Percentiles rank a stretch among this genome's conserved stretches.
Evolutionary conservation across 2,797 vertebrate genomes (phyloP).

Genomic region (Sebastes oblongus): DNA sequence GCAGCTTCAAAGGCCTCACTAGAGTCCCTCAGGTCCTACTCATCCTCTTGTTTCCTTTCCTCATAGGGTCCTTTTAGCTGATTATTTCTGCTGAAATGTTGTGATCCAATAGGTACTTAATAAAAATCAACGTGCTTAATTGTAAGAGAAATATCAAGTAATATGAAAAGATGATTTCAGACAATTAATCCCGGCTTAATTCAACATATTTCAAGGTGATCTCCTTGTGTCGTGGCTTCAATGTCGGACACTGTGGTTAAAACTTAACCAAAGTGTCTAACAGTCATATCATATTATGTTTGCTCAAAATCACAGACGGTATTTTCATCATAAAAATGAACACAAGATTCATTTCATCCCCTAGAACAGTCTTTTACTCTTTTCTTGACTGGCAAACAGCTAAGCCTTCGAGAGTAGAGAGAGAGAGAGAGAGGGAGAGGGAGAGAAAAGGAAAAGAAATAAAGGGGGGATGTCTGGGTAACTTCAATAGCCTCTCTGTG

Average conservation of each 20-base stretch:
- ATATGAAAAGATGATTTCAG: background rate
- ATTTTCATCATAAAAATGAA: constrained; percentile 60
- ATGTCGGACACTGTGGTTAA: background rate
- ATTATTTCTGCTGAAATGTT: background rate
- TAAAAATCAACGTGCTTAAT: background rate
- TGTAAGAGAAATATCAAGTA: background rate
- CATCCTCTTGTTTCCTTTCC: background rate
- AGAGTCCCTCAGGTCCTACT: background rate
- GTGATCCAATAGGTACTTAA: background rate
- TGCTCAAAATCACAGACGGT: constrained; percentile 40
- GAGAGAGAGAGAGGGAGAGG: constrained; percentile 48
- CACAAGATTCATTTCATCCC: constrained; percentile 51
- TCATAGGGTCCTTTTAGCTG: background rate
- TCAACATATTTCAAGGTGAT: background rate
- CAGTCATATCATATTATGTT: constrained; percentile 25
- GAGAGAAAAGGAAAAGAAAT: constrained; percentile 67
- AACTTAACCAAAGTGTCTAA: background rate
- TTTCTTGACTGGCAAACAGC: constrained; percentile 59
- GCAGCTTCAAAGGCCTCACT: constrained; percentile 10
- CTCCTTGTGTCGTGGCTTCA: background rate
- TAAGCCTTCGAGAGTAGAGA: constrained; percentile 60
- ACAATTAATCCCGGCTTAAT: background rate
- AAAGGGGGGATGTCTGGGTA: constrained; percentile 73
- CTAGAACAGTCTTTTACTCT: constrained; percentile 52
- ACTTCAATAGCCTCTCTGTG: constrained; percentile 84